Evolutionary conservation across 2,888 invertebrate genomes (phyloP), one percentile per base, ranked within the genome.

Genomic region (Melanchra persicariae): DNA sequence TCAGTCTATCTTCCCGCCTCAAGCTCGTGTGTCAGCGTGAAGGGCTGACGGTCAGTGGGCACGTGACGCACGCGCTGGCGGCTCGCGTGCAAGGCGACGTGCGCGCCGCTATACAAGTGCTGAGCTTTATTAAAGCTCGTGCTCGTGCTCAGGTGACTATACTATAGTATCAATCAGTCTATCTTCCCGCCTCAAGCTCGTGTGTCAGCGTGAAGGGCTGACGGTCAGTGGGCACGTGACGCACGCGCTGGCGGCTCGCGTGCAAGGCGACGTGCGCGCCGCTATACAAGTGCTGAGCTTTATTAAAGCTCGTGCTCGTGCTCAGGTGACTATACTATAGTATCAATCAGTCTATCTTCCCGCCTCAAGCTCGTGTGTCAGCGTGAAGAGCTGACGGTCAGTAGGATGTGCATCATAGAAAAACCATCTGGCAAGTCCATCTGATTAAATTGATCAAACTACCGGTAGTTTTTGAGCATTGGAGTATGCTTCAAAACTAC

Each of bases 221-320:
- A 9, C 47, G n/a, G 47, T 47, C n/a, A 47, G 47, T 22, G 47
- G 97, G 83, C 97, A 97, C 45, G 97, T 98, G 10, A 94, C 98
- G 82, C 91, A 98, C 49, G 97, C 98, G 7, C 93, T 99, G 74
- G 98, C 98, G 24, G 97, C 98, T 84, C 98, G 98, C 85, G 98
- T 98, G 5, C 97, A 97, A 65, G 98, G 98, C 85, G 99, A 99
- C 95, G 98, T 99, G 52, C 96, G 99, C 26, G 97, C 99, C 0
- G 99, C 99, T 88, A 96, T 99, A 66, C 98, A 99, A 24, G 97
- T 98, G 58, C 96, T 99, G 82, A 99, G 99, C 89, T 98, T 98
- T 87, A 96, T 97, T 82, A 96, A 89, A 54, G 89, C 91, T 0
- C 79, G 79, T 63, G 87, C 87, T 3, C 87, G 82, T 49, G 79